phyloP scores from a whole-genome alignment of 2,888 invertebrate species.

The Balanococcus diminutus region DNA sequence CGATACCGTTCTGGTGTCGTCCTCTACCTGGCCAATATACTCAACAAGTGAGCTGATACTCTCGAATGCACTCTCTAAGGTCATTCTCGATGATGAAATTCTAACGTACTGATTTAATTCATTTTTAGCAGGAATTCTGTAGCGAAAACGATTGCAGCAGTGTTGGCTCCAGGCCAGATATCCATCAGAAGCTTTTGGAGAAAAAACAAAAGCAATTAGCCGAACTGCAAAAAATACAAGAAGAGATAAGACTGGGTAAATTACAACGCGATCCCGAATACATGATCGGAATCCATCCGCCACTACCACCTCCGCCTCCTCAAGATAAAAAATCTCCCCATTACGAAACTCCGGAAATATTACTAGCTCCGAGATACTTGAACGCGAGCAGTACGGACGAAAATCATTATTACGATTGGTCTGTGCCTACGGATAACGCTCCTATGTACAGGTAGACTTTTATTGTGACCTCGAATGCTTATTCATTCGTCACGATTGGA shows the following conservation, averaged over 20 bases:
- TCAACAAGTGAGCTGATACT: constrained; percentile 62
- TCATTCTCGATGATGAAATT: no score
- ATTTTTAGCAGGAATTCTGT: constrained; percentile 60
- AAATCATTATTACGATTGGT: constrained; percentile 65
- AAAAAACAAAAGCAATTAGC: constrained; percentile 87
- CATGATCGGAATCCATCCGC: constrained; percentile 46
- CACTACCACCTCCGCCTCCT: constrained; percentile 59
- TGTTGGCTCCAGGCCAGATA: constrained; percentile 78
- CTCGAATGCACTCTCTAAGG: no score
- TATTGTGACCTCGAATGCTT: not conserved
- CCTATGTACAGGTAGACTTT: constrained; percentile 59
- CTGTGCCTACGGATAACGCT: constrained; percentile 58
- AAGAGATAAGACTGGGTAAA: constrained; percentile 86
- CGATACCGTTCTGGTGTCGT: constrained; percentile 75
- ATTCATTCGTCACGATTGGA: not conserved
- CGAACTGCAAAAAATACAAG: constrained; percentile 80
- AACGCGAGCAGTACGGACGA: constrained; percentile 66
- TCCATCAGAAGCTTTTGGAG: constrained; percentile 84
- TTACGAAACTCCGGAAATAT: constrained; percentile 77
- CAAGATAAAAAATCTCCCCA: constrained; percentile 61
- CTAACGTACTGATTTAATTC: no score
- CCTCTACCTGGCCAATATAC: constrained; percentile 69
- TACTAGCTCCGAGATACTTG: constrained; percentile 77
- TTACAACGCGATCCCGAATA: constrained; percentile 58
- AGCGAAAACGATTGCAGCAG: constrained; percentile 77